phyloP scores from a whole-genome alignment of 35 echinoderm and acorn worm genomes.

The Holothuria glaberrima region DNA sequence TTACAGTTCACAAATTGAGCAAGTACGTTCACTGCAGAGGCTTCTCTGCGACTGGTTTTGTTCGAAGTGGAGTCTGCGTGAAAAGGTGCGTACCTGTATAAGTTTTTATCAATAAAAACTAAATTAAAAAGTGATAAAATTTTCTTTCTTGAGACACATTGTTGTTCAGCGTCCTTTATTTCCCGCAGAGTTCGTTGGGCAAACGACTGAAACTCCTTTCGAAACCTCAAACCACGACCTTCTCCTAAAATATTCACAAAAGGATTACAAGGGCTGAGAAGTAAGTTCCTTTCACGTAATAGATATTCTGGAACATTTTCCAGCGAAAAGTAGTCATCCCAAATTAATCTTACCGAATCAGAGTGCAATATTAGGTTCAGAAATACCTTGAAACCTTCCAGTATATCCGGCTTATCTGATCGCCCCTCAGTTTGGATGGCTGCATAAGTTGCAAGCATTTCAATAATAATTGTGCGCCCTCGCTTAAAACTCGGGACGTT shows the following conservation, averaged over 20 bases:
- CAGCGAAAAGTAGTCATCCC: constrained; percentile 19
- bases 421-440: background rate
- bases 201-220: background rate
- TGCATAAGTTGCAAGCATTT: constrained; percentile 4
- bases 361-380: background rate
- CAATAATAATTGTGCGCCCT: constrained; percentile 19
- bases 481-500: background rate
- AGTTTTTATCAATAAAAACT: too few relatives aligned
- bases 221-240: background rate
- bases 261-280: constrained; percentile 19
- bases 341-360: constrained; percentile 12
- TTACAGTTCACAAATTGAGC: too few relatives aligned
- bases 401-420: background rate
- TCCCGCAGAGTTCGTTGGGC: background rate
- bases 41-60: too few relatives aligned
- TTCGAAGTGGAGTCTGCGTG: too few relatives aligned
- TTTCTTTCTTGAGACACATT: background rate
- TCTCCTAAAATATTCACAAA: background rate
- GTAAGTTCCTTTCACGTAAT: background rate
- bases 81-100: too few relatives aligned
- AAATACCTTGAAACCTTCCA: constrained; percentile 4
- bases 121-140: background rate
- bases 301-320: background rate
- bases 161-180: background rate
- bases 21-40: too few relatives aligned